Evolutionary conservation across 2,888 invertebrate genomes (phyloP).

Genomic region (Drosophila vallismaia): DNA sequence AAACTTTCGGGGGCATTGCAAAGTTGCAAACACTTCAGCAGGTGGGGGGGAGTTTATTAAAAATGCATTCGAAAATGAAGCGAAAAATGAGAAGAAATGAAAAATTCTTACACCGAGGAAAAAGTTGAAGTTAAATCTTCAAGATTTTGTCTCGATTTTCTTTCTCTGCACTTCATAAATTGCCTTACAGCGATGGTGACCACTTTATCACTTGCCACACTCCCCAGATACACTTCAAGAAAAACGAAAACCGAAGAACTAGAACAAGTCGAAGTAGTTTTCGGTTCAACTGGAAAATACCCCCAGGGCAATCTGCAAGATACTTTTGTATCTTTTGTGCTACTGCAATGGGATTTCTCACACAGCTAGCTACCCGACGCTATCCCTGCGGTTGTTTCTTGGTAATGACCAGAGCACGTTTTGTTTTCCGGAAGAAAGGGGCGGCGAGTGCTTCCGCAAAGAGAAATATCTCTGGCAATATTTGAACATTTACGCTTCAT

Average conservation of each 20-base stretch:
- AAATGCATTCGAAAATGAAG: constrained; percentile 49
- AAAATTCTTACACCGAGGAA: constrained; percentile 1
- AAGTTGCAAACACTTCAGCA: constrained; percentile 42
- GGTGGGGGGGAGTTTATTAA: constrained; percentile 42
- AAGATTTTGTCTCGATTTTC: neutral
- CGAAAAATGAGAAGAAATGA: constrained; percentile 11
- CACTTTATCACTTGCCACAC: constrained; percentile 50
- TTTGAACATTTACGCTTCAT: constrained; percentile 81
- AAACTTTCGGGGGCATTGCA: constrained; percentile 40
- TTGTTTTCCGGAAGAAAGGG: constrained; percentile 42
- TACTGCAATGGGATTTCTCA: constrained; percentile 31
- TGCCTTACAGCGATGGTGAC: constrained; percentile 43
- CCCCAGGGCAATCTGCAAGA: constrained; percentile 64
- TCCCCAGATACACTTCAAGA: constrained; percentile 25
- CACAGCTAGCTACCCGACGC: too few species aligned
- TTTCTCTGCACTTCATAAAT: constrained; percentile 42
- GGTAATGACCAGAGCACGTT: constrained; percentile 80
- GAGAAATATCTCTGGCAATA: constrained; percentile 67
- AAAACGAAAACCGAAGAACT: constrained; percentile 15
- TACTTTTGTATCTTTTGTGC: constrained; percentile 43
- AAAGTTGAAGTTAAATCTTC: neutral
- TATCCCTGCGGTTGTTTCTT: constrained; percentile 29
- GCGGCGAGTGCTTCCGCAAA: constrained; percentile 30
- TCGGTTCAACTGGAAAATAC: constrained; percentile 57
- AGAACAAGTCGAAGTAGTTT: constrained; percentile 39